These are phyloP conservation scores for Smutsia gigantea DNA, from an alignment of 2,797 vertebrate genomes.

Conservation along the genomic window DNA sequence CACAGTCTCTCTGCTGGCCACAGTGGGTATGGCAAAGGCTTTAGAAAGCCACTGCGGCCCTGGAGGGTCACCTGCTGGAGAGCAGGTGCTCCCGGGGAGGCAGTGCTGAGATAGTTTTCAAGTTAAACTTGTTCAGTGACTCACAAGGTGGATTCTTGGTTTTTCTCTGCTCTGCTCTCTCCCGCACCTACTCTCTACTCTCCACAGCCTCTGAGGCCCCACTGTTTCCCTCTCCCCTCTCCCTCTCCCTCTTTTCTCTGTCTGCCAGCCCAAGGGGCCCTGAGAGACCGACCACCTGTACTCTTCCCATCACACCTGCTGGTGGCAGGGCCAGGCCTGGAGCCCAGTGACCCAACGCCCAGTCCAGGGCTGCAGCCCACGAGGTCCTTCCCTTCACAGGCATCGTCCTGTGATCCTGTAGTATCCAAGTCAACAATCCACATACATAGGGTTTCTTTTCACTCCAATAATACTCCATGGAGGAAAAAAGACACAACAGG, in stretches of 20 bases:
- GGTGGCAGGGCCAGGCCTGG: background rate
- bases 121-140: slow-evolving; percentile 20
- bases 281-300: background rate
- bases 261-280: background rate
- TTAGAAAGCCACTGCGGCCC: background rate
- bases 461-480: background rate
- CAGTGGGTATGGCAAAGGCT: background rate
- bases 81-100: background rate
- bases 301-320: background rate
- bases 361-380: background rate
- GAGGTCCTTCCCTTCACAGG: background rate
- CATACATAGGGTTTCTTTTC: background rate
- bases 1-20: background rate
- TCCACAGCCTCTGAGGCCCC: background rate
- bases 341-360: background rate
- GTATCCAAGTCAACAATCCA: background rate
- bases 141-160: background rate
- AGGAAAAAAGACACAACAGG: background rate
- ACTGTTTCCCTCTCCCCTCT: background rate
- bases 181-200: background rate
- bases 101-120: background rate
- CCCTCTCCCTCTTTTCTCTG: background rate
- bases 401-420: background rate
- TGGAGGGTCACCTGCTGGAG: background rate
- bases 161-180: background rate